phyloP scores from a whole-genome alignment of 2,113 vertebrate species.

The Gymnocephalus cernua region DNA sequence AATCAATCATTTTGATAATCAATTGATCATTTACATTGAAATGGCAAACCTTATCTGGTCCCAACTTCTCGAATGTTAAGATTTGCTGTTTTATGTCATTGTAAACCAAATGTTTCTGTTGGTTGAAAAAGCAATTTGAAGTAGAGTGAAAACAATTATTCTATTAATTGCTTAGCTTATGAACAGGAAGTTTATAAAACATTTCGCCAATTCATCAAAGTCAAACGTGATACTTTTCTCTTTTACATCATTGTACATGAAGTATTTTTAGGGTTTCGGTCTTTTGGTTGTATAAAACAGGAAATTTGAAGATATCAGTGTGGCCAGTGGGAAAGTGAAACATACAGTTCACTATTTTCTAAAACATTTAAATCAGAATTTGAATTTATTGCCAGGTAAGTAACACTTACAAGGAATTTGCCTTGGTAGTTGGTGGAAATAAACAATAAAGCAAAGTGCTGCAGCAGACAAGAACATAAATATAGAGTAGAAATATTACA shows the following conservation, averaged over 20 bases:
- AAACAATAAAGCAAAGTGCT: too few species aligned
- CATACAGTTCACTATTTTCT: neutral
- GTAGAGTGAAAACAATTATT: neutral
- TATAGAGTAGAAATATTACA: neutral
- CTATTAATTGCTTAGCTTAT: neutral
- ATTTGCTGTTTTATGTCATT: neutral
- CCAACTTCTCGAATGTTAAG: neutral
- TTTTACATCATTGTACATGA: neutral
- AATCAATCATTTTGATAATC: neutral
- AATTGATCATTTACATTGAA: neutral
- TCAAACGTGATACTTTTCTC: neutral
- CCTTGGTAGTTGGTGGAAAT: too few species aligned
- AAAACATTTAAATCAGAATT: neutral
- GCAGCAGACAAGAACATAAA: too few species aligned
- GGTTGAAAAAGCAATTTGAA: neutral
- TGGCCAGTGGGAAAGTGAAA: neutral
- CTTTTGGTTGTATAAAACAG: neutral
- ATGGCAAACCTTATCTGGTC: neutral
- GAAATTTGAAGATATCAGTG: neutral
- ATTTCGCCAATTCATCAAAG: neutral
- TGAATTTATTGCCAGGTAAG: too few species aligned
- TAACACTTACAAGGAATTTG: too few species aligned
- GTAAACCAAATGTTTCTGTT: neutral
- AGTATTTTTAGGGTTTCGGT: neutral
- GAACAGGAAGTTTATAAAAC: neutral